Base-by-base conservation (phyloP, 2,113 vertebrate genomes). In the Nicator chloris region DNA sequence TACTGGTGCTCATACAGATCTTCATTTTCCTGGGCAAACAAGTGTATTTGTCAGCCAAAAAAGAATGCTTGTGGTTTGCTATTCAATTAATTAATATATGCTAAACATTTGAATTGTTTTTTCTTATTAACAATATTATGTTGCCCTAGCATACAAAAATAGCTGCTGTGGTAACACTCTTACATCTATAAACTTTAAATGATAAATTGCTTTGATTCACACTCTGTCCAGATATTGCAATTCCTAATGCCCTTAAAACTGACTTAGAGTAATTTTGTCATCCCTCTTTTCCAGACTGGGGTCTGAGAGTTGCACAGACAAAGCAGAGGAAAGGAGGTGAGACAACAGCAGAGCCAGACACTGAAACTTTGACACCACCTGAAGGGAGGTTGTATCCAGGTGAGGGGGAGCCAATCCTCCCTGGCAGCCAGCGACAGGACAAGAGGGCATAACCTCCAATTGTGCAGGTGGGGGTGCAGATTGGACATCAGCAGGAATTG, bases 41-140 rank as follows among this genome's bases (percentile, higher is more conserved):
- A 54, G 5, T 73, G 27, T 66, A 60, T 90, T 95, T 42, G 54
- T 75, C 51, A 93, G 88, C 88, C 87, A 94, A 92, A 91, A 90
- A 83, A 66, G 71, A 89, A 82, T 90, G 35, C 26, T 88, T 37
- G 66, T 77, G 90, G 30, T 86, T 92, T 96, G 64, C 44, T 71
- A 42, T 82, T 81, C 76, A 66, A 59, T 88, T 89, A 91, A 89
- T 76, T 95, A 96, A 81, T 94, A 95, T 95, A 96, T 90, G 64
- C 39, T 82, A 77, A 91, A 86, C 35, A 90, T 93, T 88, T 93
- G 51, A 59, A 28, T 93, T 15, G 44, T 82, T 83, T 92, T 95
- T 96, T 89, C 66, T 37, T 92, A 66, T 76, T 95, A 87, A 50
- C 33, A 75, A 2, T 61, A 70, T 31, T 63, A n/a, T 59, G 33